Evolutionary conservation across 2,888 invertebrate genomes (phyloP).

Genomic region (Maniola hyperantus): DNA sequence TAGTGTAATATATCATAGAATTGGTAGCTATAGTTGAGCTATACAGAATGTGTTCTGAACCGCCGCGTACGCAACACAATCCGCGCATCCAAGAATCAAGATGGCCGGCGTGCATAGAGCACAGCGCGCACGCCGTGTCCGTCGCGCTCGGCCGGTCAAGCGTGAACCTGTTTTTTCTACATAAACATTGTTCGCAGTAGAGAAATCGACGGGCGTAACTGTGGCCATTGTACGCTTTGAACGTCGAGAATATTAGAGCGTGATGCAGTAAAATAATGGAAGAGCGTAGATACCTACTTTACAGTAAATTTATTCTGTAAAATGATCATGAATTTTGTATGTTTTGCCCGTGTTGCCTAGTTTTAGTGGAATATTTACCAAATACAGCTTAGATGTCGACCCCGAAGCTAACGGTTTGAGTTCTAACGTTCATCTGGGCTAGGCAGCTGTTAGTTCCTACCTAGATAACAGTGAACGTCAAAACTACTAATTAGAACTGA

Average conservation of each 20-base stretch:
- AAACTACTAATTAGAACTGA: too few relatives aligned
- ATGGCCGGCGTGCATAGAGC: slow-evolving; percentile 64
- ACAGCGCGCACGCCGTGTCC: slow-evolving; percentile 77
- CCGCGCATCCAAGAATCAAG: slow-evolving; percentile 66
- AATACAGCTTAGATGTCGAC: neutral
- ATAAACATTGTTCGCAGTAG: slow-evolving; percentile 80
- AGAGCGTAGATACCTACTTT: slow-evolving; percentile 38
- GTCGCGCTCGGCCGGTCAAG: slow-evolving; percentile 68
- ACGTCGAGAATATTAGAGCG: slow-evolving; percentile 77
- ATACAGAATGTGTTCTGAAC: slow-evolving; percentile 25
- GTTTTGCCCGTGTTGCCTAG: neutral
- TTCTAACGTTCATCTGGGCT: neutral
- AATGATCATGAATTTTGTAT: slow-evolving; percentile 17
- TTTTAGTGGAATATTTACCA: neutral
- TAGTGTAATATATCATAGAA: neutral
- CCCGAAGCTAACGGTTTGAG: neutral
- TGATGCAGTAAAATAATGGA: slow-evolving; percentile 71
- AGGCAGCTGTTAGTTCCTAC: too few relatives aligned
- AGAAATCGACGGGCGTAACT: slow-evolving; percentile 81
- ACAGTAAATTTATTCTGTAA: slow-evolving; percentile 42
- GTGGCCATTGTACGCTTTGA: slow-evolving; percentile 72
- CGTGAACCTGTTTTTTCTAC: slow-evolving; percentile 74
- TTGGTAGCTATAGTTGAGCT: neutral
- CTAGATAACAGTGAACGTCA: too few relatives aligned
- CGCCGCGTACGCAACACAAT: slow-evolving; percentile 71